Evolutionary conservation across 1,140 invertebrate genomes (phyloP), one percentile per base, ranked within the genome.

Genomic region (Macrotrachela quadricornifera): DNA sequence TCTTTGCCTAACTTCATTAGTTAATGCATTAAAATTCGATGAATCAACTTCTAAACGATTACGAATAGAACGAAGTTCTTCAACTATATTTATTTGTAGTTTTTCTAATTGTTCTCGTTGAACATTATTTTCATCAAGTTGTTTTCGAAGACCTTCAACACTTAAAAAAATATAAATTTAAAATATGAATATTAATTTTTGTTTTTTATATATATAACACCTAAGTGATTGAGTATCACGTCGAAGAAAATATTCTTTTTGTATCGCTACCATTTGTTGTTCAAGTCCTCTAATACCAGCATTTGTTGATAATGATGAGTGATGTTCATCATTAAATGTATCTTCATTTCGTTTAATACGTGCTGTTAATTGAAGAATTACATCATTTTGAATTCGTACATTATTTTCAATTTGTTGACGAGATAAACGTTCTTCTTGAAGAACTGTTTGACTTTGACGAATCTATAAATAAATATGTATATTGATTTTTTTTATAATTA

Each of bases 331-430:
- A 1, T 46, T 53, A 15, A 67, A 51, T 48, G 62, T 62, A 11
- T 69, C 64, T 46, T 70, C 68, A 6, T 63, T 61, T 12, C 60
- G 57, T 51, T 66, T 63, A 15, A 70, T 61, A 10, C 66, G 46
- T n/a, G 50, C 41, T 50, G 59, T 61, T 37, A 69, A 52, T 51
- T 68, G 64, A 10, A 58, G 52, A 41, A 68, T 60, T 10, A 63
- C 52, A 50, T 68, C 65, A 56, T 62, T 64, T 58, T 62, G 63
- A 13, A 62, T 59, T 54, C 60, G 57, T 40, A 67, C 48, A 40
- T 62, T 60, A 14, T 59, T 57, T 50, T 69, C 67, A 17, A 70
- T 54, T 53, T 63, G 61, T 46, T 61, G 60, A 38, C 67, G 49
- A 4, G 64, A 59, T 10, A 54, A 47, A 38, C 59, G 55, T 53